Evolutionary conservation across 2,797 vertebrate genomes (phyloP).

Genomic region (Columba guinea): DNA sequence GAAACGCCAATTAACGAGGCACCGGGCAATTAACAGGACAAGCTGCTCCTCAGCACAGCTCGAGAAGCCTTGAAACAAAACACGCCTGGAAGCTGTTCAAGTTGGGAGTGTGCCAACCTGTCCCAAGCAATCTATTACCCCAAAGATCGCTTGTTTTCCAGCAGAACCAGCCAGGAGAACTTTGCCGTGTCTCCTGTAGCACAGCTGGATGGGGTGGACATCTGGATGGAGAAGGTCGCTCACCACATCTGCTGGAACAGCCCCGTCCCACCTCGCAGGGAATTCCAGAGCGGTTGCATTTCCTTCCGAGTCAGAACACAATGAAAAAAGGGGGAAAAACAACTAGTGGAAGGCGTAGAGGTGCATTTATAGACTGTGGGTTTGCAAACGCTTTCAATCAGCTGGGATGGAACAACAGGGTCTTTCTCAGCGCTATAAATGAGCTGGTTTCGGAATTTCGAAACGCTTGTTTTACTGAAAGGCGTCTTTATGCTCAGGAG

Average conservation of each 20-base stretch:
- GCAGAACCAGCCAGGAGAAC: neutral
- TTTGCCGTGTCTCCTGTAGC: neutral
- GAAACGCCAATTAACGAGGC: fast-evolving
- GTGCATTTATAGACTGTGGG: fast-evolving
- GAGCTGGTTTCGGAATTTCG: neutral
- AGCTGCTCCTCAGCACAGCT: neutral
- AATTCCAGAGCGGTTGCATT: neutral
- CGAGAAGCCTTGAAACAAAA: neutral
- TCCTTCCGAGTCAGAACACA: neutral
- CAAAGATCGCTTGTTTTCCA: neutral
- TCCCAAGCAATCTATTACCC: neutral
- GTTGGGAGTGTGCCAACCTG: neutral
- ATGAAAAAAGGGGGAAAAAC: neutral
- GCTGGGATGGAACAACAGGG: neutral
- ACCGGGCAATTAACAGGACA: fast-evolving
- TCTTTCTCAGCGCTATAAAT: neutral
- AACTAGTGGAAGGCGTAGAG: neutral
- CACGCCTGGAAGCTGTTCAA: neutral
- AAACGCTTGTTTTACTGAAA: neutral
- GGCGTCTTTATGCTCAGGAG: neutral
- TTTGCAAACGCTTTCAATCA: neutral
- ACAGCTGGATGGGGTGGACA: neutral
- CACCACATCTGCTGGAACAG: neutral
- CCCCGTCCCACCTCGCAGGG: neutral
- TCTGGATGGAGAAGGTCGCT: fast-evolving